A percentile compares a stretch with the other conserved stretches of the same genome.
phyloP scores from a whole-genome alignment of 2,113 vertebrate genomes.

The Chauna torquata region DNA sequence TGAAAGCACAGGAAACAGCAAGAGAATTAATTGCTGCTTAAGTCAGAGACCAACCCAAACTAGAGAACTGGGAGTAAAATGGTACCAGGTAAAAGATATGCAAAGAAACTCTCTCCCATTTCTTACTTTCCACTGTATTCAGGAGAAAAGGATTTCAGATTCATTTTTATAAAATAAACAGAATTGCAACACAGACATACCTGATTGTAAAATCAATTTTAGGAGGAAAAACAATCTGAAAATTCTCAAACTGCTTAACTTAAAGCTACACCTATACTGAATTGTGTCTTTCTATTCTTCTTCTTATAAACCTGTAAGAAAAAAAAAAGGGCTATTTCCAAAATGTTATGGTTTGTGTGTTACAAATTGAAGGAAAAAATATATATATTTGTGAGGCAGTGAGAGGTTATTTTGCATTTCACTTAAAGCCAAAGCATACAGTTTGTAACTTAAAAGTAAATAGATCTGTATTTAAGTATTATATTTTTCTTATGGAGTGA shows the following conservation, averaged over 20 bases:
- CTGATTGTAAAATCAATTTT: constrained; percentile 22
- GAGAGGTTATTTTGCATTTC: constrained; percentile 44
- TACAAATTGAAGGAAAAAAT: constrained; percentile 10
- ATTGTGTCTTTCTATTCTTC: constrained; percentile 5
- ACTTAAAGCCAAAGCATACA: constrained; percentile 39
- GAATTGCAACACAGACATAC: neutral
- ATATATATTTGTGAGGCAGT: neutral
- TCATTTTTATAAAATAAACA: constrained; percentile 34
- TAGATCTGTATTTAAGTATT: constrained; percentile 44
- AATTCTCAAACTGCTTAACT: constrained; percentile 1
- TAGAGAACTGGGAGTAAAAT: neutral
- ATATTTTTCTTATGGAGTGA: constrained; percentile 38
- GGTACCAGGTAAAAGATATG: neutral
- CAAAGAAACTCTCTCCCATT: neutral
- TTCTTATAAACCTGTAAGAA: constrained; percentile 16
- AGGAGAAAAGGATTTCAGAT: neutral
- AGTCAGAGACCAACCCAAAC: neutral
- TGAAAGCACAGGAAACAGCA: neutral
- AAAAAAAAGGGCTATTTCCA: neutral
- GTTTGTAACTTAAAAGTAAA: constrained; percentile 39
- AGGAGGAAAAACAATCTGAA: constrained; percentile 10
- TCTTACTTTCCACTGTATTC: neutral
- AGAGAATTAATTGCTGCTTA: neutral
- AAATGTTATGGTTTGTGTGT: constrained; percentile 28
- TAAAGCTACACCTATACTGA: neutral